These are phyloP conservation scores for Centruroides vittatus DNA, from an alignment of 1,140 invertebrate species.

Conservation along the genomic window DNA sequence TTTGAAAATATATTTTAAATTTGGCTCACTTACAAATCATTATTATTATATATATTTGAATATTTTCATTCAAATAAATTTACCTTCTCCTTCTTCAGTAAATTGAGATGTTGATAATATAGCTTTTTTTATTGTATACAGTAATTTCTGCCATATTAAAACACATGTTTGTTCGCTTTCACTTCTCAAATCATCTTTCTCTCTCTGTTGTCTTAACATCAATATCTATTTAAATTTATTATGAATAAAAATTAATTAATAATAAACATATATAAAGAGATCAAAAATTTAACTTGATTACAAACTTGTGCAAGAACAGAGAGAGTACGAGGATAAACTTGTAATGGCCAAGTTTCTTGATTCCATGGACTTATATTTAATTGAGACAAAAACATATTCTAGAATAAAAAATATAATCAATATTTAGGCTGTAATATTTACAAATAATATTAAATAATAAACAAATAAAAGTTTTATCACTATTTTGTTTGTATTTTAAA, in stretches of 20 bases:
- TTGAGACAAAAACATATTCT: slow-evolving; percentile 49
- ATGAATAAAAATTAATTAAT: too few species aligned
- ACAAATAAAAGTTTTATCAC: too few species aligned
- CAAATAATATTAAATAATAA: too few species aligned
- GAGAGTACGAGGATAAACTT: slow-evolving; percentile 71
- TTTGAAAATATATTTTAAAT: too few species aligned
- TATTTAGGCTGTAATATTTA: too few species aligned
- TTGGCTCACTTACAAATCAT: too few species aligned
- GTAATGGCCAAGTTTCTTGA: slow-evolving; percentile 52
- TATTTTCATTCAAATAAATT: too few species aligned
- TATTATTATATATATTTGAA: too few species aligned
- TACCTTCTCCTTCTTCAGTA: slow-evolving; percentile 14
- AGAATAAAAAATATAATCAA: background rate
- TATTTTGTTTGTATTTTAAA: too few species aligned
- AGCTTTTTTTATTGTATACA: slow-evolving; percentile 71
- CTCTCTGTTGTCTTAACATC: slow-evolving; percentile 56
- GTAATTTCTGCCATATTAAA: slow-evolving; percentile 74
- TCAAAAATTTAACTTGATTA: background rate
- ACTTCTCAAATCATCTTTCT: slow-evolving; percentile 39
- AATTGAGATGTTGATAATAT: slow-evolving; percentile 31
- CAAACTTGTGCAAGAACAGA: slow-evolving; percentile 56
- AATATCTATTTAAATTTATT: background rate
- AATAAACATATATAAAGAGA: too few species aligned
- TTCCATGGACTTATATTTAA: slow-evolving; percentile 59
- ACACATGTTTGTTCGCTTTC: slow-evolving; percentile 60